Conservation (phyloP, 2,113 vertebrate species). For the Pollachius pollachius region DNA sequence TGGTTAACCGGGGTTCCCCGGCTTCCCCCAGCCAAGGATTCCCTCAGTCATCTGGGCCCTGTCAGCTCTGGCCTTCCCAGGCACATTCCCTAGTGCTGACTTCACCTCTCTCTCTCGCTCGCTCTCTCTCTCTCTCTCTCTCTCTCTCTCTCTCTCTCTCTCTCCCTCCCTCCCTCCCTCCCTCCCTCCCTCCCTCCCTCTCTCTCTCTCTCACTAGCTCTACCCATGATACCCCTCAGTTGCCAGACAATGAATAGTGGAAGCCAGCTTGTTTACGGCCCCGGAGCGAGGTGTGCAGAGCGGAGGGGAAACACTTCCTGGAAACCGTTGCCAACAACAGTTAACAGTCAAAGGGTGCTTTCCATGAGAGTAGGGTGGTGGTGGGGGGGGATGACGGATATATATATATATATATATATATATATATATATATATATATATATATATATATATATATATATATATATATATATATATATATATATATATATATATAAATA, state of each 20-base stretch:
- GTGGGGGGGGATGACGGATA: background rate
- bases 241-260: constrained; percentile 71
- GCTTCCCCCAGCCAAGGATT: constrained; percentile 77
- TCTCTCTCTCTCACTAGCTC: constrained; percentile 28
- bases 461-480: too few species aligned
- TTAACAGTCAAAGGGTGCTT: constrained; percentile 31
- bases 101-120: constrained; percentile 50
- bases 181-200: too few species aligned
- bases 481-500: too few species aligned
- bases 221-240: background rate
- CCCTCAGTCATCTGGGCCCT: constrained; percentile 76
- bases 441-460: too few species aligned
- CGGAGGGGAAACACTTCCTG: constrained; percentile 78
- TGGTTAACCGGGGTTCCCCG: constrained; percentile 71
- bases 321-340: constrained; percentile 77
- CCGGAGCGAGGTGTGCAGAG: constrained; percentile 36
- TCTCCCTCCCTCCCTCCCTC: constrained; percentile 1
- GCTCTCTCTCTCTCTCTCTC: constrained; percentile 12
- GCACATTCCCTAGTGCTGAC: constrained; percentile 75
- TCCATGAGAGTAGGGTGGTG: constrained; percentile 29
- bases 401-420: too few species aligned
- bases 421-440: too few species aligned
- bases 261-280: constrained; percentile 68
- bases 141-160: background rate
- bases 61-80: constrained; percentile 69